Conservation (phyloP, 2,888 invertebrate species). For the Drosophila mulleri region DNA sequence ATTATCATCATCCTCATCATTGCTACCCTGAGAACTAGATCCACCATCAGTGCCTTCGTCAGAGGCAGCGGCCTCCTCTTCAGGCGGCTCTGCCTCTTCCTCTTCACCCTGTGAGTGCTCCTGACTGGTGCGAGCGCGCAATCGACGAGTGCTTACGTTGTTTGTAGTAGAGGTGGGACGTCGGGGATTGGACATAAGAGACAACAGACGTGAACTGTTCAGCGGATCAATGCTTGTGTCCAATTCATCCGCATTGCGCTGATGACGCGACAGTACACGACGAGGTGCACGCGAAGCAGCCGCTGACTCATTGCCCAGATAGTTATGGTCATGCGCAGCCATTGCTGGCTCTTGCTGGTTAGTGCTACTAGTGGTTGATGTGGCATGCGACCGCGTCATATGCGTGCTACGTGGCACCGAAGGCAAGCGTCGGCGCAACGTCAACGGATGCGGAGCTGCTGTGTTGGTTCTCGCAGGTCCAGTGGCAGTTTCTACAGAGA, state of each 20-base stretch:
- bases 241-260: conserved; percentile 84
- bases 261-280: conserved; percentile 84
- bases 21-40: conserved; percentile 67
- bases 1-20: conserved; percentile 55
- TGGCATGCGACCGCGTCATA: conserved; percentile 84
- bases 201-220: conserved; percentile 64
- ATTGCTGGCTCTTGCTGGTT: conserved; percentile 47
- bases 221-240: conserved; percentile 79
- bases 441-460: conserved; percentile 71
- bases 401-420: conserved; percentile 64
- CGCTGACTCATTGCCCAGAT: conserved; percentile 81
- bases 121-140: conserved; percentile 80
- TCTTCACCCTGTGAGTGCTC: conserved; percentile 74
- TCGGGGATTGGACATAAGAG: conserved; percentile 72
- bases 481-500: conserved; percentile 53
- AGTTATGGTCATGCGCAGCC: conserved; percentile 84
- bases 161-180: conserved; percentile 77
- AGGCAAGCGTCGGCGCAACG: conserved; percentile 64
- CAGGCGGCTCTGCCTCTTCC: conserved; percentile 49
- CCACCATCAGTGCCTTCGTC: conserved; percentile 83
- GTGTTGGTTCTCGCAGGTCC: conserved; percentile 46
- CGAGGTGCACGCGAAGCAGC: conserved; percentile 78
- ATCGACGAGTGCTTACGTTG: conserved; percentile 59
- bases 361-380: conserved; percentile 71
- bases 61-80: conserved; percentile 76